Conservation (phyloP, 2,797 vertebrate species). For the Acridotheres tristis region DNA sequence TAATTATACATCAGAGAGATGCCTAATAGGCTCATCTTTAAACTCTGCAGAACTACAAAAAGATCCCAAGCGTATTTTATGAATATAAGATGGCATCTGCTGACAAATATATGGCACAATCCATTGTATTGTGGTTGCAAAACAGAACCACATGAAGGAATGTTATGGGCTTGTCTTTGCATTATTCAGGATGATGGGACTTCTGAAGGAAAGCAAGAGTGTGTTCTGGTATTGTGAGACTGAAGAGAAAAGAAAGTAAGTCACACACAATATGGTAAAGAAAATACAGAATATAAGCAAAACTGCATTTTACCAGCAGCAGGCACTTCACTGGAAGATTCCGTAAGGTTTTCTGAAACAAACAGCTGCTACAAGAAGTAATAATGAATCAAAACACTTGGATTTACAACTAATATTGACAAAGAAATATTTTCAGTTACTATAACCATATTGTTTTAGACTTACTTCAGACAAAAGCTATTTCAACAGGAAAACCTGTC, state of each 20-base stretch:
- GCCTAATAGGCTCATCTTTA: conserved; percentile 4
- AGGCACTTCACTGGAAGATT: background rate
- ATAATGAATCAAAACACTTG: background rate
- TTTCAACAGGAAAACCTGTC: conserved; percentile 60
- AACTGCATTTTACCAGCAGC: background rate
- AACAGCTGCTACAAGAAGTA: background rate
- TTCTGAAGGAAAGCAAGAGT: background rate
- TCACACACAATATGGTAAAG: background rate
- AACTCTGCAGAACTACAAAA: background rate
- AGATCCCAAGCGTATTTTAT: background rate
- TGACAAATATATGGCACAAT: background rate
- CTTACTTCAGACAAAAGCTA: conserved; percentile 62
- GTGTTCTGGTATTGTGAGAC: background rate
- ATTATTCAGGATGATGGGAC: background rate
- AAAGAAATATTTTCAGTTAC: conserved; percentile 37
- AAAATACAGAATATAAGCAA: background rate
- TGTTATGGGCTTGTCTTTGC: background rate
- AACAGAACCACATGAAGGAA: background rate
- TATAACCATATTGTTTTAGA: conserved; percentile 55
- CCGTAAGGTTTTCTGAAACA: background rate
- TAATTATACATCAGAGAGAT: conserved; percentile 22
- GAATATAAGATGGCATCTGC: background rate
- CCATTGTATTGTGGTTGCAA: conserved; percentile 1
- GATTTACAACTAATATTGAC: background rate
- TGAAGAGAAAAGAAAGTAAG: background rate